Conservation (phyloP, 2,797 vertebrate genomes). For the Chromis chromis region DNA sequence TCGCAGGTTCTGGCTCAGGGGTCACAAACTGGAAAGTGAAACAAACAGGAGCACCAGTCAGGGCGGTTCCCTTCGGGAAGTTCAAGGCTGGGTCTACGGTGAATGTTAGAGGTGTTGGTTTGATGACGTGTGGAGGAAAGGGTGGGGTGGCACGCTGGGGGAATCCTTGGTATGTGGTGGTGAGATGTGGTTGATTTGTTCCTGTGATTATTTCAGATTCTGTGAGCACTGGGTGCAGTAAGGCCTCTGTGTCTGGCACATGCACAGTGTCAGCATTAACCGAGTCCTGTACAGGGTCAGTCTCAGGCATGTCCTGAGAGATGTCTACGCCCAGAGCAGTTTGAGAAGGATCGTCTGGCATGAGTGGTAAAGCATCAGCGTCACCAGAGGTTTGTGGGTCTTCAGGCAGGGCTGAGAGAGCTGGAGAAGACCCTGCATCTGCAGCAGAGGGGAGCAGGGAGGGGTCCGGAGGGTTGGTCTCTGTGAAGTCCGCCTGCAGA, state of each 20-base stretch:
- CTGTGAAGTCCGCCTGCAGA: not conserved
- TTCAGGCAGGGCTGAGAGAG: not conserved
- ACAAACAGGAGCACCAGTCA: constrained; percentile 44
- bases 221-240: constrained; percentile 1
- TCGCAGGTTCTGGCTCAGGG: constrained; percentile 20
- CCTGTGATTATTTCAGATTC: not conserved
- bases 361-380: not conserved
- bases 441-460: constrained; percentile 2
- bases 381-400: constrained; percentile 51
- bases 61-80: not conserved
- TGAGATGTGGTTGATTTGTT: constrained; percentile 21
- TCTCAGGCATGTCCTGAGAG: constrained; percentile 24
- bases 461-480: not conserved
- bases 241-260: constrained; percentile 2
- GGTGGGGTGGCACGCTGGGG: constrained; percentile 32
- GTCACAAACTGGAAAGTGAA: constrained; percentile 44
- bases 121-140: constrained; percentile 18
- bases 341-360: constrained; percentile 46
- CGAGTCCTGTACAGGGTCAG: constrained; percentile 18
- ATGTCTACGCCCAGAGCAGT: constrained; percentile 8
- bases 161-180: constrained; percentile 23
- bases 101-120: constrained; percentile 16
- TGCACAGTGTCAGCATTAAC: not conserved
- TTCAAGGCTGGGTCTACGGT: constrained; percentile 17
- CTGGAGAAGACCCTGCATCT: not conserved